Base-by-base conservation (phyloP, 1,140 invertebrate species). In the Bombus difficillimus region DNA sequence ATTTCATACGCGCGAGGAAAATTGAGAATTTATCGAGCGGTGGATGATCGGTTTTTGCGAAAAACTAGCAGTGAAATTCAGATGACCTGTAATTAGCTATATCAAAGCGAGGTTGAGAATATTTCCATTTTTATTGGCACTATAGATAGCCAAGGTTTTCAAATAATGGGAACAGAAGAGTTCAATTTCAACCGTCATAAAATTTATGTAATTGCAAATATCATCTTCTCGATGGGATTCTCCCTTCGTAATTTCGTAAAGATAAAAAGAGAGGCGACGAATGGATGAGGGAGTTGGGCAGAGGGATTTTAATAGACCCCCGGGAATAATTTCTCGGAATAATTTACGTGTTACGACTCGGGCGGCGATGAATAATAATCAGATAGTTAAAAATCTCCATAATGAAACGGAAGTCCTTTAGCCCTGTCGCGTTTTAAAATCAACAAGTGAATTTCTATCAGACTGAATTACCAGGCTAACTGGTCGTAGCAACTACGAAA, bases 271-370 rank as follows among this genome's bases (percentile, higher is more conserved):
- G 34, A 77, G 5, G 18, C 34, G 0, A 82, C n/a, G 32, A 37
- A 3, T 13, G 28, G 9, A 6, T 0, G 28, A 25, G 37, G 5
- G 18, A 13, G 25, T 1, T 22, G 10, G 9, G 9, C 2, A 18
- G 28, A 32, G n/a, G 64, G 22, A 34, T 34, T 84, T 84, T 84
- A 84, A 79, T 84, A 34, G 75, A 34, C 47, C 25, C 34, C 22
- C 3, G 13, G 53, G 82, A 78, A 78, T 84, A 78, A 84, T 84
- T 84, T 79, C 47, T 59, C 34, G 64, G 82, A 84, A 84, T 84
- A 84, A 84, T 84, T 84, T 41, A n/a, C 75, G 64, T 71, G 47
- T 84, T 84, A 84, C 75, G 75, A 59, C 37, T 59, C n/a, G 32
- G 37, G 6, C 47, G 13, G 64, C 47, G 75, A 53, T 41, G 64